Base-by-base conservation (phyloP, 2,797 vertebrate genomes). In the Chiloscyllium punctatum region DNA sequence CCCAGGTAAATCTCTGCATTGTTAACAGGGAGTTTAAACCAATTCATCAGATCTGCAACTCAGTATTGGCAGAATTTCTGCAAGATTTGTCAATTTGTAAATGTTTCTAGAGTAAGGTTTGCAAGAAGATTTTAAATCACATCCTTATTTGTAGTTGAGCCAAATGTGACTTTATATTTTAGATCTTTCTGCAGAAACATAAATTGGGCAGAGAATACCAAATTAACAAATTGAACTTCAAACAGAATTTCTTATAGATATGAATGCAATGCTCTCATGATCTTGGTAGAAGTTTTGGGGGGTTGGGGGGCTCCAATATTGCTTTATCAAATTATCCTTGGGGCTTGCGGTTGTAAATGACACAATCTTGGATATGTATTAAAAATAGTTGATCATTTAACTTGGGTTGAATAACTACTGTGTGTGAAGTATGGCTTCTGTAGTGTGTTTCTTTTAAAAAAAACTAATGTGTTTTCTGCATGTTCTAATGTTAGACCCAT, bases 381-480 rank as follows among this genome's bases (percentile, higher is more conserved):
- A 98, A 97, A 98, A 98, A 96, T 97, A 97, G 97, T 57, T 97
- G 95, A 96, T 97, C 97, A 98, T 97, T 97, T 97, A 95, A 95
- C 94, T 57, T 74, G 48, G 94, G 72, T 97, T 97, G 98, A 98
- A 98, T 98, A 98, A 97, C 98, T 98, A 98, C 97, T 98, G 97
- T 97, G 98, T 97, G 97, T 98, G 98, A 97, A 95, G 97, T 98
- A 97, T 96, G 97, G 97, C 97, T 98, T 97, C 98, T 97, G 98
- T 97, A 98, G 98, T 96, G 97, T 97, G 98, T 98, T 97, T 96
- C 95, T 62, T 62, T 62, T 62, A 5, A 57, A 13, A 96, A 97
- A 97, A 97, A 97, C 97, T 98, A 97, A 98, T 97, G 71, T 98
- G 98, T 97, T 98, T 97, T 98, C 98, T 98, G 98, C 98, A 98